Base-by-base conservation (phyloP, 2,797 vertebrate species). In the Semotilus atromaculatus region DNA sequence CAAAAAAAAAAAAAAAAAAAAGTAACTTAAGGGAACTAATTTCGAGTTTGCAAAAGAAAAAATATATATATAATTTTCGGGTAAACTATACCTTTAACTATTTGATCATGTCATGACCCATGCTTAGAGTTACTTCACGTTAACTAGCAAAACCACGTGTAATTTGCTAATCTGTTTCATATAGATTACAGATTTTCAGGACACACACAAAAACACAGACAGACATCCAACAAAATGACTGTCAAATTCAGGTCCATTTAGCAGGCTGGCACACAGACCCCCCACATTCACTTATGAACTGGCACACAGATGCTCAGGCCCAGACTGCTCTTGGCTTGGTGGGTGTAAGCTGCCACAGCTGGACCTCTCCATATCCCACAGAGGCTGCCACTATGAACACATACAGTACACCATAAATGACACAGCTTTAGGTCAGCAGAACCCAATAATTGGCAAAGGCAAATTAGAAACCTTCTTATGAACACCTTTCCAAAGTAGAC, bases 241-340 rank as follows among this genome's bases (percentile, higher is more conserved):
- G 73, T 84, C 81, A 87, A 86, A 51, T 55, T 72, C 66, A 8
- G 81, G 85, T 84, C 74, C 76, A 83, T 85, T 89, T 86, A 88
- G 85, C 85, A 78, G 40, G 80, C 86, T 86, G 85, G 86, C 86
- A 58, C 60, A 67, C 23, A 83, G 36, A 43, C 58, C 29, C 38
- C 29, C 4, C 64, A 67, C 70, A 79, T 79, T 67, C 85, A 74
- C 72, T 67, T 66, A 38, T 76, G 81, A 73, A 62, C 77, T 88
- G 88, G 87, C 87, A 88, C 83, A 71, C 85, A 85, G 85, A 80
- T 88, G 81, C 80, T 85, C 83, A 88, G 80, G 88, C 83, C 86
- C 73, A 75, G 81, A 75, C 81, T 82, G 82, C 87, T 90, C 38
- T 80, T 90, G 87, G 89, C 86, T 75, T 76, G 84, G 81, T 81